Evolutionary conservation across 2,797 vertebrate genomes (phyloP), one percentile per base, ranked within the genome.

Genomic region (Taeniopygia guttata): DNA sequence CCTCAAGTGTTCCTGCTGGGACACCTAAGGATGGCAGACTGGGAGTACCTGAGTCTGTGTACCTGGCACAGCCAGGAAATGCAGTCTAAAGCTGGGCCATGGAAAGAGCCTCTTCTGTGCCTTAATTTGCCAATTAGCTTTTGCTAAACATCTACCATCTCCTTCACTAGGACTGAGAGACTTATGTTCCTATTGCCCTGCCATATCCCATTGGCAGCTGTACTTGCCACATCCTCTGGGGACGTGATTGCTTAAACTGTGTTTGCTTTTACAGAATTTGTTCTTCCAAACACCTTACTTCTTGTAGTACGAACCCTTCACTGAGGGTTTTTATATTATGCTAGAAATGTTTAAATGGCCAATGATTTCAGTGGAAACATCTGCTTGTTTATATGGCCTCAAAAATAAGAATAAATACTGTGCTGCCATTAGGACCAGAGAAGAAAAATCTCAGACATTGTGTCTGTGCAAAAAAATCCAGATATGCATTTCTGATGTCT

Each of bases 131-230:
- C 75, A 40, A 3, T 32, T 22, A 42, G 23, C 11, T 91, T 88
- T 86, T 54, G 13, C 9, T 22, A 68, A 66, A 40, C 19, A 68
- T 42, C 18, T 49, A 18, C 30, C 32, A 54, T 10, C 13, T n/a
- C 40, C 19, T 87, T 54, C 38, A 27, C 40, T 29, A 30, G 52
- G 40, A 55, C 18, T 7, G 32, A 62, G 56, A 63, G 10, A 42
- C 5, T 77, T n/a, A 9, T 0, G 1, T 7, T 40, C n/a, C 23
- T 12, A 36, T 1, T 1, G 5, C 54, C 19, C 38, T 40, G 38
- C 38, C 38, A 40, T 40, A 40, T 40, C 38, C 38, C 38, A 40
- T 40, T 40, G 38, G 38, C 43, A 60, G 38, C 56, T 45, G 19
- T 12, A 26, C 13, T 30, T 66, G 30, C n/a, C 68, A 32, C 21